These are phyloP conservation scores for Riptortus pedestris DNA, from an alignment of 1,140 invertebrate species.

Conservation along the genomic window DNA sequence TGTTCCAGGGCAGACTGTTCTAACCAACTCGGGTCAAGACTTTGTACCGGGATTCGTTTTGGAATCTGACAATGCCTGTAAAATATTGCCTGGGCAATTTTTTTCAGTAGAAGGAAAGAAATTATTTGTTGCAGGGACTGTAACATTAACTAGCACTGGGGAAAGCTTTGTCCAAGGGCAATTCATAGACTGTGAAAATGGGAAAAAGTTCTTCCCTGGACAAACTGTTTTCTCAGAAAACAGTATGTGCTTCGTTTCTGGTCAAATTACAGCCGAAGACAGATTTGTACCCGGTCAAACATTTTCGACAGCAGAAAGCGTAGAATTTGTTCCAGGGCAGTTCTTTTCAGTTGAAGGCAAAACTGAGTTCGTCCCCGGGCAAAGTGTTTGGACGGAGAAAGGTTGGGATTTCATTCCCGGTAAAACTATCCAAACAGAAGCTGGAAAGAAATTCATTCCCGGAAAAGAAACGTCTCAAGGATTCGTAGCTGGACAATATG, in stretches of 20 bases:
- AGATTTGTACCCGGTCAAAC: neutral
- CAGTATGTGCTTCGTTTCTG: neutral
- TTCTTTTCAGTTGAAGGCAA: conserved; percentile 49
- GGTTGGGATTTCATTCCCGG: conserved; percentile 43
- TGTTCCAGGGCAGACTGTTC: conserved; percentile 60
- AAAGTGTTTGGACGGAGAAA: conserved; percentile 43
- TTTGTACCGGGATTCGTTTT: conserved; percentile 65
- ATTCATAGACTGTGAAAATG: conserved; percentile 26
- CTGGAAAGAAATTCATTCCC: conserved; percentile 46
- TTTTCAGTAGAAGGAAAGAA: conserved; percentile 50
- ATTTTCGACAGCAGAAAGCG: neutral
- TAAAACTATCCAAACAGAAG: conserved; percentile 43
- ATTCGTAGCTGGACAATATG: conserved; percentile 59
- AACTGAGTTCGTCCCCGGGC: conserved; percentile 47
- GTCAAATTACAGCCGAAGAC: neutral
- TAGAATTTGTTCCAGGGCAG: conserved; percentile 46
- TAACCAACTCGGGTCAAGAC: conserved; percentile 51
- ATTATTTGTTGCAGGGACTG: conserved; percentile 56
- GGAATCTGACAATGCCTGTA: conserved; percentile 50
- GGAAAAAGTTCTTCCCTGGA: conserved; percentile 55
- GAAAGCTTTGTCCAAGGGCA: conserved; percentile 58
- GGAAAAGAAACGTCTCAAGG: conserved; percentile 44
- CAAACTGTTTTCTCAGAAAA: neutral
- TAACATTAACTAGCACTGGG: conserved; percentile 50
- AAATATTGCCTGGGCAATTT: conserved; percentile 57